Evolutionary conservation across 2,888 invertebrate genomes (phyloP), one percentile per base, ranked within the genome.

Genomic region (Chelonus formosanus): DNA sequence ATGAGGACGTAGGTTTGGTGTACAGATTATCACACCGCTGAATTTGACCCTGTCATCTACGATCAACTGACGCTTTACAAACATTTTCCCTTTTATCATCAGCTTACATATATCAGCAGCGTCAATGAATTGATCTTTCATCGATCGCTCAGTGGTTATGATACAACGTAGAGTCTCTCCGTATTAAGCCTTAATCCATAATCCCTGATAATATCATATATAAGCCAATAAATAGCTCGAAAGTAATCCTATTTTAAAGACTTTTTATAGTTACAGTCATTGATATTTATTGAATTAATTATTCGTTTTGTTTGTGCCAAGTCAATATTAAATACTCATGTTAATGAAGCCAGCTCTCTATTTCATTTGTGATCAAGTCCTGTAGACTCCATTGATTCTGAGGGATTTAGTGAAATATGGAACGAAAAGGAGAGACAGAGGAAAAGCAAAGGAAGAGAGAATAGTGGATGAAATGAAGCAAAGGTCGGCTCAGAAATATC

Each of bases 281-380:
- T 20, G 20, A 20, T 20, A 20, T 20, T 20, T 20, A 20, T 20
- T 20, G 20, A 20, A 20, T 20, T 1, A 20, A 20, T 20, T 48
- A 20, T 48, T 6, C 8, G 44, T 44, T 44, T 44, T 5, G 5
- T 10, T 10, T 48, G 48, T 48, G 20, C 20, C 48, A 48, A n/a
- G 31, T 48, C 31, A 57, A 57, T 57, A 5, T 35, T 10, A 34
- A 47, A 36, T 32, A 20, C 44, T 5, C 8, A 44, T 10, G 35
- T 20, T 53, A 53, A 54, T 61, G 61, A 10, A 44, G 53, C 44
- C 35, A 31, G 20, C 10, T 44, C 8, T 32, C 20, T 34, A 61
- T 61, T 61, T 54, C 54, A 61, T 44, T 54, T 10, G 53, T 7
- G 54, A 54, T 61, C 20, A 61, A 61, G 53, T 54, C 10, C 34